phyloP scores from a whole-genome alignment of 2,888 invertebrate genomes.

The Hydrotaea cyrtoneurina region DNA sequence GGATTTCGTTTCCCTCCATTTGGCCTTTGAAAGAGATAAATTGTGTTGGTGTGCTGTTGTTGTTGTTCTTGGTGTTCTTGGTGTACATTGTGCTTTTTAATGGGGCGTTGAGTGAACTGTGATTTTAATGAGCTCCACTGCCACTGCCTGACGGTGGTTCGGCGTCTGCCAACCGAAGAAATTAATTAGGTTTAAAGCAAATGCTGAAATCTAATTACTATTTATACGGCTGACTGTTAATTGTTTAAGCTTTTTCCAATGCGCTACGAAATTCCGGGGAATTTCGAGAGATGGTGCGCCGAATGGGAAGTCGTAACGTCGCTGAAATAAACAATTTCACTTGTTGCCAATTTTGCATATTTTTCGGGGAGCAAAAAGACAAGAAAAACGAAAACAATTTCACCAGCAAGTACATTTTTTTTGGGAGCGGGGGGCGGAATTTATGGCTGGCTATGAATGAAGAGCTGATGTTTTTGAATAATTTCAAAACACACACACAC shows the following conservation, averaged over 20 bases:
- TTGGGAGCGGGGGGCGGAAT: background rate
- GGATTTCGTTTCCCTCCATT: background rate
- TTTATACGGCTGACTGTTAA: conserved; percentile 6
- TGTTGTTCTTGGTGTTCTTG: background rate
- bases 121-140: conserved; percentile 32
- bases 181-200: conserved; percentile 34
- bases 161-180: background rate
- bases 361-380: background rate
- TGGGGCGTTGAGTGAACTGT: conserved; percentile 17
- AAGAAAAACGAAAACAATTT: background rate
- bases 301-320: no score
- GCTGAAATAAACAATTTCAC: background rate
- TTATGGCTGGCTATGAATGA: background rate
- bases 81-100: background rate
- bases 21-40: conserved; percentile 2
- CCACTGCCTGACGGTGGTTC: background rate
- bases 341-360: conserved; percentile 24
- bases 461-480: background rate
- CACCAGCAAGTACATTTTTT: conserved; percentile 5
- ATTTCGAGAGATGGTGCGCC: background rate
- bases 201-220: conserved; percentile 31
- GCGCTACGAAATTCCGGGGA: background rate
- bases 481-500: background rate
- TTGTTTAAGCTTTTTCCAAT: conserved; percentile 20
- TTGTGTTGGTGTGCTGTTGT: background rate